A percentile compares a stretch with the other conserved stretches of the same genome.
Conservation (phyloP, 2,113 vertebrate species). For the Collichthys lucidus region DNA sequence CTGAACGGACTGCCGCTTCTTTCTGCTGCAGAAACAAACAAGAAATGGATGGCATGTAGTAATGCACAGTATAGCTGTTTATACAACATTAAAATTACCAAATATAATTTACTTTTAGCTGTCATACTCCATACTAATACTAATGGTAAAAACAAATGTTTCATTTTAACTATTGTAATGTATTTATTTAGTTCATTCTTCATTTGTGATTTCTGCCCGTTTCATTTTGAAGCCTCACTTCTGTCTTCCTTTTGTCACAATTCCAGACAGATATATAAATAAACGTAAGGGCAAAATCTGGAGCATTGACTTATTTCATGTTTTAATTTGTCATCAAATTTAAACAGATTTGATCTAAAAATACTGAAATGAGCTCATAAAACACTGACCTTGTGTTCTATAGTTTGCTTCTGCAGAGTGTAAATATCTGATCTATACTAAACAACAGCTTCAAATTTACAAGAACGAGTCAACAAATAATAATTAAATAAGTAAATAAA, state of each 20-base stretch:
- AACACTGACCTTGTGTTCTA: background rate
- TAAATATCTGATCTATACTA: background rate
- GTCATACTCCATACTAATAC: background rate
- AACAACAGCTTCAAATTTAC: background rate
- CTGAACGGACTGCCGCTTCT: slow-evolving; percentile 2
- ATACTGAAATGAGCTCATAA: background rate
- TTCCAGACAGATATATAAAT: background rate
- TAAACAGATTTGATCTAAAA: background rate
- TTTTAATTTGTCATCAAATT: background rate
- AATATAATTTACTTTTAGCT: background rate
- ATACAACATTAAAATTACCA: background rate
- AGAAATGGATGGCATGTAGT: background rate
- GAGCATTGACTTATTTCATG: background rate
- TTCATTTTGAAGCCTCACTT: too few species aligned
- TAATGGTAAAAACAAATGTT: background rate
- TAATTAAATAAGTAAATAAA: background rate
- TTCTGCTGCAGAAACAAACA: slow-evolving; percentile 12
- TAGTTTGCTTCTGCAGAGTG: background rate
- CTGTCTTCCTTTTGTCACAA: background rate
- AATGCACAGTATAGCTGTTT: background rate
- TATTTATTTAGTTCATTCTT: background rate
- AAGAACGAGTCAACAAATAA: background rate
- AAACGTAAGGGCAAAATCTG: background rate
- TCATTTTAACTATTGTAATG: background rate
- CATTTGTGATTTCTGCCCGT: background rate